Percentiles rank a stretch among this genome's conserved stretches.
phyloP scores from a whole-genome alignment of 2,797 vertebrate genomes.

The Hoplostethus mediterraneus region DNA sequence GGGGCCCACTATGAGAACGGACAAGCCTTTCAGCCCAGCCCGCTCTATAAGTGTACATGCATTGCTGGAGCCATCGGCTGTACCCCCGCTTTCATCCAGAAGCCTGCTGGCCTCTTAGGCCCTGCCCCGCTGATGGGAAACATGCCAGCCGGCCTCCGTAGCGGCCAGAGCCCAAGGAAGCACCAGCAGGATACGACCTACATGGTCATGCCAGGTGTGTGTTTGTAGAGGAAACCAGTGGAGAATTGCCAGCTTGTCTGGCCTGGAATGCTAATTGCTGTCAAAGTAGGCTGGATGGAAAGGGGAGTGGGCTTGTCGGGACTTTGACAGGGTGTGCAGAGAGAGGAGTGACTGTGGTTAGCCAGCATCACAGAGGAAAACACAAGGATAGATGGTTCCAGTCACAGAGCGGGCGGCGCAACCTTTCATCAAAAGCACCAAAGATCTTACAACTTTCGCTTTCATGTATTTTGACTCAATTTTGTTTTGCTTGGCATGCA shows the following conservation, averaged over 20 bases:
- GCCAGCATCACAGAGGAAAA: conserved; percentile 14
- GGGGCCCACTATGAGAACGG: conserved; percentile 91
- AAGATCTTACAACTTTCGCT: conserved; percentile 14
- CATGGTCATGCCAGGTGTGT: conserved; percentile 90
- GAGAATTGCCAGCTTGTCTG: conserved; percentile 28
- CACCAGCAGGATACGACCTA: conserved; percentile 85
- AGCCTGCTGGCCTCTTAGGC: conserved; percentile 79
- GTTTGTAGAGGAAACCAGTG: conserved; percentile 41
- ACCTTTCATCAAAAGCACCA: conserved; percentile 19
- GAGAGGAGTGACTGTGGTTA: conserved; percentile 34
- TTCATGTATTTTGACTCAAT: conserved; percentile 1
- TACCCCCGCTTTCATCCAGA: conserved; percentile 88
- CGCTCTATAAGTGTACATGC: conserved; percentile 93
- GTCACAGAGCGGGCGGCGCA: conserved; percentile 1
- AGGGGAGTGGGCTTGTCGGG: conserved; percentile 18
- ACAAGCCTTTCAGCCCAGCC: conserved; percentile 91
- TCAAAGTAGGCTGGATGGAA: conserved; percentile 16
- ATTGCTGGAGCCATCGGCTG: conserved; percentile 94
- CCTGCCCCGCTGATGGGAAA: conserved; percentile 70
- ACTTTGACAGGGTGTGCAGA: conserved; percentile 14
- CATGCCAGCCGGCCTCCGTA: conserved; percentile 74
- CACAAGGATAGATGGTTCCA: conserved; percentile 18
- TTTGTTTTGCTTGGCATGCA: background rate
- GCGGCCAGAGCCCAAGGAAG: conserved; percentile 72
- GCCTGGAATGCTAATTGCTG: conserved; percentile 46